phyloP scores from a whole-genome alignment of 2,113 vertebrate genomes.

The Mastomys natalensis region DNA sequence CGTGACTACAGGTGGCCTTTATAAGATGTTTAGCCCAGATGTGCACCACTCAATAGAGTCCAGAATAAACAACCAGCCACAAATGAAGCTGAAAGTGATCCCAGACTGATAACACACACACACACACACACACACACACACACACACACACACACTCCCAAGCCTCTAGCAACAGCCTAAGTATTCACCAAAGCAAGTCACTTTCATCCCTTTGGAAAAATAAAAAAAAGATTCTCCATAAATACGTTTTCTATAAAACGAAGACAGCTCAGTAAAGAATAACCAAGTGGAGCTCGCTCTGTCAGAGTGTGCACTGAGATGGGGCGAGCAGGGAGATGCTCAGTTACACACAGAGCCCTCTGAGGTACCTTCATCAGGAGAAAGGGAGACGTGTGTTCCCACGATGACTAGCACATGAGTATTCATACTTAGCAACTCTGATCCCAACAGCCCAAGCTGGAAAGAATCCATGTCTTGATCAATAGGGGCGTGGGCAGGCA shows the following conservation, averaged over 20 bases:
- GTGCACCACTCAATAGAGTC: background rate
- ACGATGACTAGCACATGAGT: background rate
- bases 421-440: background rate
- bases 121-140: background rate
- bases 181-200: background rate
- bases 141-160: background rate
- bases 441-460: background rate
- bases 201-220: background rate
- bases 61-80: background rate
- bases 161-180: background rate
- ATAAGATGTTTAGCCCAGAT: background rate
- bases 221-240: background rate
- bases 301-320: background rate
- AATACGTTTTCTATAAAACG: conserved; percentile 3
- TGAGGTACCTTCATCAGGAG: conserved; percentile 2
- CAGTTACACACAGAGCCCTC: background rate
- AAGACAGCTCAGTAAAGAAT: background rate
- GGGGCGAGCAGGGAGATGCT: background rate
- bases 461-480: background rate
- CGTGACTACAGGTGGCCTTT: background rate
- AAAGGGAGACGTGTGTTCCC: background rate
- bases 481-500: background rate
- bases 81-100: background rate
- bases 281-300: background rate
- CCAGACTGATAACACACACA: background rate